A percentile compares a stretch with the other conserved stretches of the same genome.
Conservation (phyloP, 2,113 vertebrate species). For the Chionodraco myersi region DNA sequence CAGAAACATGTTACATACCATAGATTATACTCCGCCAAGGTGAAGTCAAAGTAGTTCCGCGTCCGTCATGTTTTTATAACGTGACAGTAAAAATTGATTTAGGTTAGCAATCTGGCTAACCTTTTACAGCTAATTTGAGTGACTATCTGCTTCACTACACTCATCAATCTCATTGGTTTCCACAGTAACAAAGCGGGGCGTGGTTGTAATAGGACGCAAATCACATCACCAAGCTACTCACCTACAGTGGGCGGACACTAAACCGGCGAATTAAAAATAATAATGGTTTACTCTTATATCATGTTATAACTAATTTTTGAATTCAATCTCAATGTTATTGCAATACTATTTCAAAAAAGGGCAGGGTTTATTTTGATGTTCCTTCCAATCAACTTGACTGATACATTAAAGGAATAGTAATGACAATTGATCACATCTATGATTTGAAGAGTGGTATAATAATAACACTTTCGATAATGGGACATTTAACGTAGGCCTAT, state of each 20-base stretch:
- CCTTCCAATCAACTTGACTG: too few species aligned
- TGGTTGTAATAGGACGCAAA: background rate
- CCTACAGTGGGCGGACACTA: background rate
- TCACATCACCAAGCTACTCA: slow-evolving; percentile 8
- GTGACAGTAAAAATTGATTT: background rate
- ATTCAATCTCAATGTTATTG: too few species aligned
- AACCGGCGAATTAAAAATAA: background rate
- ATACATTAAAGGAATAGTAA: background rate
- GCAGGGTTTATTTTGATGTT: too few species aligned
- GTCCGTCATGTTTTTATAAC: background rate
- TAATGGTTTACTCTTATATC: background rate
- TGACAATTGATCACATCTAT: background rate
- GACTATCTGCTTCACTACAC: slow-evolving; percentile 38
- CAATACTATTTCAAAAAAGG: too few species aligned
- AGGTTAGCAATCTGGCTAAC: slow-evolving; percentile 1
- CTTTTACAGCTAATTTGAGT: slow-evolving; percentile 23
- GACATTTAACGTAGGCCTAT: background rate
- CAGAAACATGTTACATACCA: slow-evolving; percentile 42
- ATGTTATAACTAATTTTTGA: too few species aligned
- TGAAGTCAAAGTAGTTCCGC: background rate
- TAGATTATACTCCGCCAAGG: background rate
- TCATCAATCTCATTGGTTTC: slow-evolving; percentile 68
- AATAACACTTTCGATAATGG: background rate
- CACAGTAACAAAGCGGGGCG: slow-evolving; percentile 73
- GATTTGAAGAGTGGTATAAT: background rate